phyloP scores from a whole-genome alignment of 2,113 vertebrate genomes.

The Cichladusa arquata region DNA sequence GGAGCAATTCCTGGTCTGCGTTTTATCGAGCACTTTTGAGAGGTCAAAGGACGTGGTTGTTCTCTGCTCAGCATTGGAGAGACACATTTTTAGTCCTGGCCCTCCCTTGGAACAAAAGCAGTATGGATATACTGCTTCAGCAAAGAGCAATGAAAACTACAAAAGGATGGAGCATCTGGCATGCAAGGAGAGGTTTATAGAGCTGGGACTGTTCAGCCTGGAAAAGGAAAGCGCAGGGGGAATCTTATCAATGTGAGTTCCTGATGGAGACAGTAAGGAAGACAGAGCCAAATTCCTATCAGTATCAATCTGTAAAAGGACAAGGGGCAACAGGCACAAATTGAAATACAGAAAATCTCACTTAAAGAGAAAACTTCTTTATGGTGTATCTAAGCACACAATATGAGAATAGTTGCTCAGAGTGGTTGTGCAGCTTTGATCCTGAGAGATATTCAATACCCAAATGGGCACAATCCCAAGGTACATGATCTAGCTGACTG shows the following conservation, averaged over 20 bases:
- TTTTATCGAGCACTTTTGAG: rapidly evolving
- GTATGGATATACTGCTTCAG: neutral
- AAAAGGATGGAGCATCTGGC: neutral
- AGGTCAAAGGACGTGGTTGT: neutral
- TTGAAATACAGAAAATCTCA: neutral
- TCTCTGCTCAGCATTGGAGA: neutral
- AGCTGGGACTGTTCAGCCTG: neutral
- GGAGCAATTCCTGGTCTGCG: neutral
- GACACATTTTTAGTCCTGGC: neutral
- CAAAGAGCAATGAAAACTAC: neutral
- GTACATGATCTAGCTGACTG: neutral
- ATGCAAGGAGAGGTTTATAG: neutral
- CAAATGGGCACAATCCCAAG: neutral
- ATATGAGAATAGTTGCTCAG: neutral
- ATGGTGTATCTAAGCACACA: neutral
- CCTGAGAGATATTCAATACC: neutral
- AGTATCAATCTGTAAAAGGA: neutral
- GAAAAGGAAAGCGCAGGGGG: neutral
- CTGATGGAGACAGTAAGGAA: neutral
- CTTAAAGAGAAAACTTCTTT: neutral
- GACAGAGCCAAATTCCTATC: neutral
- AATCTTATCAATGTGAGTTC: neutral
- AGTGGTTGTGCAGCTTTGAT: neutral
- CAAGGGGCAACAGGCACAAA: neutral
- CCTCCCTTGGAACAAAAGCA: neutral